Evolutionary conservation across 1,140 invertebrate species (phyloP).

Genomic region (Armadillidium nasatum): DNA sequence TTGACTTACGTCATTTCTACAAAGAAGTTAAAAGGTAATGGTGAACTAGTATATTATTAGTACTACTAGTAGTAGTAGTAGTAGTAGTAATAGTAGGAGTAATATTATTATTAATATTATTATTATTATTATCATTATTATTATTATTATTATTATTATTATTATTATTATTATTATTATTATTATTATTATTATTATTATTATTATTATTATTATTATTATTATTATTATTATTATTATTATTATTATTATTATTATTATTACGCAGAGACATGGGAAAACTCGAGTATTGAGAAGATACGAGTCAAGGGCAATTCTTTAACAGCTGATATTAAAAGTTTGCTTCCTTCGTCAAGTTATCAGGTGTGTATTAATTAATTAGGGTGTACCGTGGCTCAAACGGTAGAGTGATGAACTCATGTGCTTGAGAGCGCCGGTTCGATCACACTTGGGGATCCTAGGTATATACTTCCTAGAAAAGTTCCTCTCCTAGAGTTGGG

Average conservation of each 20-base stretch:
- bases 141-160: not conserved
- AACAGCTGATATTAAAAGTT: not conserved
- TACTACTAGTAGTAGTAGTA: no score
- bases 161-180: not conserved
- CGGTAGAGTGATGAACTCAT: no score
- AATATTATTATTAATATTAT: no score
- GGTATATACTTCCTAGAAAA: no score
- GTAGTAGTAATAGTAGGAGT: no score
- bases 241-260: no score
- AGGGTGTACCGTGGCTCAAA: no score
- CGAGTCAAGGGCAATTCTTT: not conserved
- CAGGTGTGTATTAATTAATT: not conserved
- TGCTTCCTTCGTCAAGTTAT: not conserved
- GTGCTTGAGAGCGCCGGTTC: no score
- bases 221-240: not conserved
- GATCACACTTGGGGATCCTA: no score
- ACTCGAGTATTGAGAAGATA: not conserved
- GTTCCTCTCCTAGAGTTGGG: no score
- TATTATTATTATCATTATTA: no score
- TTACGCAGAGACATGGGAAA: not conserved
- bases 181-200: not conserved
- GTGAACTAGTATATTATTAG: no score
- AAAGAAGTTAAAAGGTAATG: not conserved
- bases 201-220: not conserved
- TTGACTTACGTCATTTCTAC: constrained; percentile 48